phyloP scores from a whole-genome alignment of 2,113 vertebrate genomes.

The Indri indri region DNA sequence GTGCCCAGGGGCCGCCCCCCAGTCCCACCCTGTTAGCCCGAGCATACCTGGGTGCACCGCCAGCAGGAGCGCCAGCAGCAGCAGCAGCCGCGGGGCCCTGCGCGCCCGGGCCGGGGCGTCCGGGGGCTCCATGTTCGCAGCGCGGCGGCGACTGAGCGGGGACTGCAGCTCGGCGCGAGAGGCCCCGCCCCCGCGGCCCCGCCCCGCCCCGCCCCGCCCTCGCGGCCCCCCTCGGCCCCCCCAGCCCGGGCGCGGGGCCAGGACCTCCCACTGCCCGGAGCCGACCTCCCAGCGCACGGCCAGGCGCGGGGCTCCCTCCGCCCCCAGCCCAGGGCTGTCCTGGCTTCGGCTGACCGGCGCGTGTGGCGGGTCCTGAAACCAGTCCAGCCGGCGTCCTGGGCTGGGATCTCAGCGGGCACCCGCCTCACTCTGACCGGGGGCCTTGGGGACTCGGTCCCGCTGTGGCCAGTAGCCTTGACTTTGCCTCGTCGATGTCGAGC shows the following conservation, averaged over 20 bases:
- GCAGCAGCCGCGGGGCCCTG: background rate
- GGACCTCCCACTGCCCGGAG: constrained; percentile 70
- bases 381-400: background rate
- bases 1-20: background rate
- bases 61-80: constrained; percentile 61
- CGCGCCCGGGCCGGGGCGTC: background rate
- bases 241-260: constrained; percentile 54
- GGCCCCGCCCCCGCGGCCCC: constrained; percentile 37
- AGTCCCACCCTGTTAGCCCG: background rate
- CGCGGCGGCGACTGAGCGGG: background rate
- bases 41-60: constrained; percentile 58
- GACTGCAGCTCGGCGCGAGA: background rate
- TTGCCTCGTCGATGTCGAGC: background rate
- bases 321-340: background rate
- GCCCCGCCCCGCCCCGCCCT: background rate
- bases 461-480: background rate
- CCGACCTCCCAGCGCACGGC: constrained; percentile 42
- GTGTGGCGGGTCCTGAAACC: background rate
- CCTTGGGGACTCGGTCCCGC: background rate
- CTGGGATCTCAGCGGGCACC: background rate
- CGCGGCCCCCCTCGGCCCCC: background rate
- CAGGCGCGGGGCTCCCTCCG: background rate
- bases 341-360: background rate
- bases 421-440: background rate
- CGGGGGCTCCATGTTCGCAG: constrained; percentile 62